Conservation (phyloP, 2,113 vertebrate genomes). For the Polyodon spathula region DNA sequence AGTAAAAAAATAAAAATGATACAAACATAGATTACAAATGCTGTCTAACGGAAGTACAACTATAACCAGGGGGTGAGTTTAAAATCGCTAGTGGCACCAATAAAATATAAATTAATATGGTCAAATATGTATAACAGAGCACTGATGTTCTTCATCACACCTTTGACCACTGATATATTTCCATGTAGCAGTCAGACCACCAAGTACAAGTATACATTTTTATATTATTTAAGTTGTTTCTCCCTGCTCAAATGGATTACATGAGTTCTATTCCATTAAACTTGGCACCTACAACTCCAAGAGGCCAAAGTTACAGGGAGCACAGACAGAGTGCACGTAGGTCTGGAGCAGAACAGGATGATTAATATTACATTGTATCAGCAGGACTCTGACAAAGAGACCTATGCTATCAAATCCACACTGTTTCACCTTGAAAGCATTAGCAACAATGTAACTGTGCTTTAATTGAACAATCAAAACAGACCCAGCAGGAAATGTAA, state of each 20-base stretch:
- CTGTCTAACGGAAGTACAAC: no score
- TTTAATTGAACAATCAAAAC: not conserved
- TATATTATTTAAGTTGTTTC: no score
- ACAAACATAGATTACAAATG: not conserved
- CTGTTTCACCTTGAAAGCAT: not conserved
- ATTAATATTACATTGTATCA: not conserved
- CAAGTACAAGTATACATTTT: no score
- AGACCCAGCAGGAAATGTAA: not conserved
- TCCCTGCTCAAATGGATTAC: no score
- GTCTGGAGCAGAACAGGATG: not conserved
- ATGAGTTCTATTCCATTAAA: not conserved
- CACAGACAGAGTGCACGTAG: not conserved
- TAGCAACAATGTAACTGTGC: not conserved
- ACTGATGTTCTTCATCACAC: no score
- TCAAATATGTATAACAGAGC: no score
- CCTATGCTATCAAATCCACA: not conserved
- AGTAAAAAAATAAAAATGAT: not conserved
- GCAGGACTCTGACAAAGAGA: not conserved
- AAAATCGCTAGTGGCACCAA: no score
- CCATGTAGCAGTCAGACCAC: no score
- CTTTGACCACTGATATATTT: no score
- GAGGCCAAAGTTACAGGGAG: not conserved
- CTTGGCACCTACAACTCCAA: not conserved
- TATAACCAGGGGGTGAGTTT: no score
- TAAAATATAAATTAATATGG: no score